Evolutionary conservation across 2,797 vertebrate species (phyloP).

Genomic region (Enteromius radiatus): DNA sequence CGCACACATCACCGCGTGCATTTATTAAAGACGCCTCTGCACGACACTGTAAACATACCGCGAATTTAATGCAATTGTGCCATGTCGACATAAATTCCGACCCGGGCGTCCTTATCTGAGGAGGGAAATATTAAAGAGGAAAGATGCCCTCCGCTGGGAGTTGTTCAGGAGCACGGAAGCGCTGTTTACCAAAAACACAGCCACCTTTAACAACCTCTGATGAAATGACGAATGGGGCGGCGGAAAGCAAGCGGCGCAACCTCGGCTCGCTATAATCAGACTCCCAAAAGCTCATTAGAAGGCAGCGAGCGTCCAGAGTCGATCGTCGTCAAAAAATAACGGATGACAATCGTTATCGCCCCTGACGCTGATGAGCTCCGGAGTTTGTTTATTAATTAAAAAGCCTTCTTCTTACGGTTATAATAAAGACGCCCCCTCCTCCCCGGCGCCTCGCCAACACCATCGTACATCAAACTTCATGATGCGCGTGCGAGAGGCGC

Average conservation of each 20-base stretch:
- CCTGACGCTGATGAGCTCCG: conserved; percentile 99
- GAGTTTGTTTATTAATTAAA: conserved; percentile 99
- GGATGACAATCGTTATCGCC: conserved; percentile 97
- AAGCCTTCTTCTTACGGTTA: conserved; percentile 81
- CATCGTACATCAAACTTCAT: conserved; percentile 99
- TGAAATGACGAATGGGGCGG: conserved; percentile 72
- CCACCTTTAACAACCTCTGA: conserved; percentile 63
- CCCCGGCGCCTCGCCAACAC: conserved; percentile 89
- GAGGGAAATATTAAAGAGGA: conserved; percentile 63
- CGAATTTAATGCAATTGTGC: conserved; percentile 83
- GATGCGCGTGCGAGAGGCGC: conserved; percentile 87
- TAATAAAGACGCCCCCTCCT: conserved; percentile 31
- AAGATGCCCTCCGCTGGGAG: conserved; percentile 74
- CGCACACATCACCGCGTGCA: conserved; percentile 85
- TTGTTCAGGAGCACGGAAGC: conserved; percentile 73
- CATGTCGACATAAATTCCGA: conserved; percentile 80
- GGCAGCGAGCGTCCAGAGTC: conserved; percentile 97
- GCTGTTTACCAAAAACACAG: conserved; percentile 74
- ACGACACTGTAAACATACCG: conserved; percentile 79
- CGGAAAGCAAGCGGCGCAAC: conserved; percentile 59
- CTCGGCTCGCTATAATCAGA: conserved; percentile 87
- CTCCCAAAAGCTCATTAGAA: conserved; percentile 93
- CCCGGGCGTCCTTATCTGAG: conserved; percentile 78
- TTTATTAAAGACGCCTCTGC: conserved; percentile 91
- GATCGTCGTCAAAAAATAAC: conserved; percentile 97